Percentiles rank a stretch among this genome's conserved stretches.
Evolutionary conservation across 1,140 invertebrate species (phyloP).

Genomic region (Sarcophaga bullata): DNA sequence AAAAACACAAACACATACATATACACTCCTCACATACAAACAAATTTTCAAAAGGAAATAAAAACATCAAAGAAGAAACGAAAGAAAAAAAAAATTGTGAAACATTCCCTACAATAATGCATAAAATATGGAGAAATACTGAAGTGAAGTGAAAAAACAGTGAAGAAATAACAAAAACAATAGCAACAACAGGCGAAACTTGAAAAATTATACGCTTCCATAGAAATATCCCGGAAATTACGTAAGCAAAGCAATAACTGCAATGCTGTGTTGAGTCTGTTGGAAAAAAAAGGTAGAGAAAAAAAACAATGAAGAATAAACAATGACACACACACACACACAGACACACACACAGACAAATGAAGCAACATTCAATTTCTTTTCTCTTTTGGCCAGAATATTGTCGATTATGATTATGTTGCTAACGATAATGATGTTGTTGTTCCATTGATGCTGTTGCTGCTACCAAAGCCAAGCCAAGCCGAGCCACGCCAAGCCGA

Average conservation of each 20-base stretch:
- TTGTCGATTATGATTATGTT: neutral
- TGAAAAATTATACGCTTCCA: constrained; percentile 9
- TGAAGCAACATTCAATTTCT: neutral
- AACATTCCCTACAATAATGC: too few relatives aligned
- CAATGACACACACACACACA: too few relatives aligned
- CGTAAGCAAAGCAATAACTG: constrained; percentile 10
- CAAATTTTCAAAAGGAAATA: constrained; percentile 11
- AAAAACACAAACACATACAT: too few relatives aligned
- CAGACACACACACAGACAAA: neutral
- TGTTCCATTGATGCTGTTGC: neutral
- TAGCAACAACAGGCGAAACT: neutral
- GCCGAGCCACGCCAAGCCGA: neutral
- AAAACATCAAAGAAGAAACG: neutral
- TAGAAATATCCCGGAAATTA: constrained; percentile 24
- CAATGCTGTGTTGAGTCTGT: constrained; percentile 14
- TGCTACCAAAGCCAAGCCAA: neutral
- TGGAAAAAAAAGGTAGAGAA: neutral
- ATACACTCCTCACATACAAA: too few relatives aligned
- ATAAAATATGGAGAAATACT: too few relatives aligned
- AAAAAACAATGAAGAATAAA: neutral
- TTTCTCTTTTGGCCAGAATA: neutral
- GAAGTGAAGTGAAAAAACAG: neutral
- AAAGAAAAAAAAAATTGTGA: neutral
- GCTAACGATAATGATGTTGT: constrained; percentile 1
- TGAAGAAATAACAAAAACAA: neutral